A percentile compares a stretch with the other conserved stretches of the same genome.
phyloP scores from a whole-genome alignment of 2,888 invertebrate species.

The Lochmaea crataegi region DNA sequence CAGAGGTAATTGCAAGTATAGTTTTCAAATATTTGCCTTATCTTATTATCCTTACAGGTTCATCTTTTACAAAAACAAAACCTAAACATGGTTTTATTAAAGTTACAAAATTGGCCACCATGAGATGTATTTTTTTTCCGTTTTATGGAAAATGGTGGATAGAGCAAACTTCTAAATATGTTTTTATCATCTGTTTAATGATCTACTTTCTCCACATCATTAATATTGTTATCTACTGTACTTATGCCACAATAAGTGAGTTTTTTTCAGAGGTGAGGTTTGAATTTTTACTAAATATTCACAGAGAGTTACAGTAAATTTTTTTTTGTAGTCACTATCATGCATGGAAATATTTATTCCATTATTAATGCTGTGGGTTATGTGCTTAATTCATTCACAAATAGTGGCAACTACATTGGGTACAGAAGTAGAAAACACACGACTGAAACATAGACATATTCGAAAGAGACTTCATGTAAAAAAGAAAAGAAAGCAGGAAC shows the following conservation, averaged over 20 bases:
- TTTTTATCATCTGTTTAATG: constrained; percentile 80
- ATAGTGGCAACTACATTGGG: constrained; percentile 77
- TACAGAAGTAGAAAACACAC: constrained; percentile 52
- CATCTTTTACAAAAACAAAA: constrained; percentile 95
- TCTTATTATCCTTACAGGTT: constrained; percentile 71
- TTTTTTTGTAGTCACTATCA: constrained; percentile 68
- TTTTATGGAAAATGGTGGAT: constrained; percentile 91
- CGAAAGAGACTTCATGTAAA: constrained; percentile 34
- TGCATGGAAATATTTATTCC: constrained; percentile 80
- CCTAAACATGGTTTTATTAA: constrained; percentile 91
- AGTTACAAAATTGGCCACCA: constrained; percentile 84
- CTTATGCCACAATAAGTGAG: constrained; percentile 22
- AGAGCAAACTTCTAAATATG: constrained; percentile 83
- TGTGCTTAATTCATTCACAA: constrained; percentile 84
- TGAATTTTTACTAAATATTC: background rate
- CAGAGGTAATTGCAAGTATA: constrained; percentile 75
- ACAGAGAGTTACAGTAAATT: background rate
- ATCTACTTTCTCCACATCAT: constrained; percentile 81
- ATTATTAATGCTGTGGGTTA: constrained; percentile 76
- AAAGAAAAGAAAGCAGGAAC: constrained; percentile 29
- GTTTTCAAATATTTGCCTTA: background rate
- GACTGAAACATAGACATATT: constrained; percentile 48
- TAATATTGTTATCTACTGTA: constrained; percentile 65
- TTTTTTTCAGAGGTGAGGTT: constrained; percentile 50
- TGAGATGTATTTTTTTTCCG: constrained; percentile 86